Evolutionary conservation across 1,140 invertebrate species (phyloP).

Genomic region (Hylaeus anthracinus): DNA sequence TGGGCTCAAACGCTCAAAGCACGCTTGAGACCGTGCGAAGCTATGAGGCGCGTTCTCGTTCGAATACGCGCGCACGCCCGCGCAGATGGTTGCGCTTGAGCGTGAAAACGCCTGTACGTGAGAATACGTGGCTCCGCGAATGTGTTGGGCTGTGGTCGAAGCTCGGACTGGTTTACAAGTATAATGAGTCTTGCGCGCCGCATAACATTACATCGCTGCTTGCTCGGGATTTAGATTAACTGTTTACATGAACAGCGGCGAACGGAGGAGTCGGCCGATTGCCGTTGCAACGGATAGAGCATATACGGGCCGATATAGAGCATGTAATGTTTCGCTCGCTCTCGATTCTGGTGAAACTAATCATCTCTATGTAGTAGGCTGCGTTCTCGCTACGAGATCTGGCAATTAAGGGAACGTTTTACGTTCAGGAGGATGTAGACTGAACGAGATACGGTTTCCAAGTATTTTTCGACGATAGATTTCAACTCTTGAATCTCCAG

Average conservation of each 20-base stretch:
- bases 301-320: slow-evolving; percentile 41
- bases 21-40: slow-evolving; percentile 25
- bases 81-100: slow-evolving; percentile 32
- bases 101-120: slow-evolving; percentile 25
- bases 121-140: background rate
- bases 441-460: background rate
- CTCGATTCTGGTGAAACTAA: slow-evolving; percentile 35
- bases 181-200: slow-evolving; percentile 82
- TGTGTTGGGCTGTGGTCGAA: slow-evolving; percentile 74
- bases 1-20: background rate
- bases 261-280: slow-evolving; percentile 71
- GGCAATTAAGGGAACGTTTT: background rate
- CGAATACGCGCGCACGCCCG: slow-evolving; percentile 38
- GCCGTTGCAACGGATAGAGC: slow-evolving; percentile 66
- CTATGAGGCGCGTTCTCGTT: slow-evolving; percentile 45
- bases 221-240: slow-evolving; percentile 82
- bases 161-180: slow-evolving; percentile 80
- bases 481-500: too few species aligned
- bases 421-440: background rate
- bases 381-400: background rate
- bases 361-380: slow-evolving; percentile 14
- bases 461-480: background rate
- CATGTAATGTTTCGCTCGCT: slow-evolving; percentile 30
- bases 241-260: slow-evolving; percentile 77
- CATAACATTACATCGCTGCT: slow-evolving; percentile 81